These are phyloP conservation scores for Muscicapa adusta DNA, from an alignment of 2,113 vertebrate species.

Conservation along the genomic window DNA sequence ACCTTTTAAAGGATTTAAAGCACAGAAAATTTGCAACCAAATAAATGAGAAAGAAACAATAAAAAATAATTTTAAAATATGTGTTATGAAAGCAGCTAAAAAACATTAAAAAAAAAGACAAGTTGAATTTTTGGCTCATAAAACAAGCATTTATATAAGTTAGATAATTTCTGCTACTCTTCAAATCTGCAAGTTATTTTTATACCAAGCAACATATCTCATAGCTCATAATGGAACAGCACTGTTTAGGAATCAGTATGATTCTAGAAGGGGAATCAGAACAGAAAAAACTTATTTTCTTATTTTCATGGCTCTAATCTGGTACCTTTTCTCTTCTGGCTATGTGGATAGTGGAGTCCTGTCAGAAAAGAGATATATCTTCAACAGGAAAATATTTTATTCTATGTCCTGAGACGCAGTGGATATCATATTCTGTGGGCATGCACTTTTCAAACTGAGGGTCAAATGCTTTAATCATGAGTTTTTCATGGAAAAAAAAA, in stretches of 20 bases:
- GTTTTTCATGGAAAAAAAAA: background rate
- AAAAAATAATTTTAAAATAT: background rate
- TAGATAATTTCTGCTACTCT: background rate
- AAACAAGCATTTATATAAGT: background rate
- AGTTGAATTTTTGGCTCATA: background rate
- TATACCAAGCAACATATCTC: background rate
- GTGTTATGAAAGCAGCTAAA: background rate
- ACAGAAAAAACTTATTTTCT: background rate
- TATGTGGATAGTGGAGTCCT: background rate
- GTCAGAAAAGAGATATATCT: background rate
- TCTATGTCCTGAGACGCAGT: rapidly evolving
- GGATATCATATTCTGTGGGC: background rate
- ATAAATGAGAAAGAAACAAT: background rate
- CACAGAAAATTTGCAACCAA: background rate
- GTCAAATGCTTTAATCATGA: background rate
- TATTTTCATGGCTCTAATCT: background rate
- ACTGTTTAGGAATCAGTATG: rapidly evolving
- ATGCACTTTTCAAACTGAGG: background rate
- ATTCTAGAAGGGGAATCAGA: background rate
- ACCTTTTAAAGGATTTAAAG: background rate
- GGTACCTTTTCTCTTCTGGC: background rate
- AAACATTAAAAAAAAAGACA: background rate
- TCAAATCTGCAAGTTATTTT: background rate
- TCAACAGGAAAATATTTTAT: background rate
- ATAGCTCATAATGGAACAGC: background rate